A percentile compares a stretch with the other conserved stretches of the same genome.
Conservation (phyloP, 2,797 vertebrate genomes). For the Urocyon cinereoargenteus region DNA sequence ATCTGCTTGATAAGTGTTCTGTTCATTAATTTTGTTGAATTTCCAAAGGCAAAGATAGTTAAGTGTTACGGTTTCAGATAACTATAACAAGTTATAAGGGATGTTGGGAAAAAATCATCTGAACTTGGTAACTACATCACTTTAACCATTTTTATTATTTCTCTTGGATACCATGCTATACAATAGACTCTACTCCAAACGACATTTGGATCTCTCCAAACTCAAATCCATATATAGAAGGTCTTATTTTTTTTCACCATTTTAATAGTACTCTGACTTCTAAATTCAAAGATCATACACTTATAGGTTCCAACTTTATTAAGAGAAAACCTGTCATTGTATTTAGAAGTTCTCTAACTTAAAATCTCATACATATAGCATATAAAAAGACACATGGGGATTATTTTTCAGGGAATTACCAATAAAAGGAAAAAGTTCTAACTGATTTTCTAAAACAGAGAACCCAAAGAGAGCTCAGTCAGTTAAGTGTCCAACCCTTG, state of each 20-base stretch:
- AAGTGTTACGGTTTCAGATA: not conserved
- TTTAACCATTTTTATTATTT: constrained; percentile 5
- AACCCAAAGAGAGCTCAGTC: not conserved
- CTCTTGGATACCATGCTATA: not conserved
- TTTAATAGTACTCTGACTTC: not conserved
- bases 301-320: not conserved
- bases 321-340: constrained; percentile 4
- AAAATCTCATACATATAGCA: not conserved
- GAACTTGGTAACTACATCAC: not conserved
- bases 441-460: constrained; percentile 6
- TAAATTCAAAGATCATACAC: constrained; percentile 3
- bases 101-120: not conserved
- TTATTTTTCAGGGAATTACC: not conserved
- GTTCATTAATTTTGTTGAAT: not conserved
- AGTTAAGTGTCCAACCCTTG: not conserved
- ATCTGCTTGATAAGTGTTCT: not conserved
- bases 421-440: not conserved
- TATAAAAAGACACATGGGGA: not conserved
- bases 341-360: constrained; percentile 1
- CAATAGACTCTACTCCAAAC: not conserved
- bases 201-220: constrained; percentile 18
- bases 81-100: constrained; percentile 5
- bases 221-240: not conserved
- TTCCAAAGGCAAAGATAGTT: not conserved
- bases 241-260: not conserved